These are phyloP conservation scores for Steinernema khuongi DNA, from an alignment of 1,140 invertebrate species.

Conservation along the genomic window DNA sequence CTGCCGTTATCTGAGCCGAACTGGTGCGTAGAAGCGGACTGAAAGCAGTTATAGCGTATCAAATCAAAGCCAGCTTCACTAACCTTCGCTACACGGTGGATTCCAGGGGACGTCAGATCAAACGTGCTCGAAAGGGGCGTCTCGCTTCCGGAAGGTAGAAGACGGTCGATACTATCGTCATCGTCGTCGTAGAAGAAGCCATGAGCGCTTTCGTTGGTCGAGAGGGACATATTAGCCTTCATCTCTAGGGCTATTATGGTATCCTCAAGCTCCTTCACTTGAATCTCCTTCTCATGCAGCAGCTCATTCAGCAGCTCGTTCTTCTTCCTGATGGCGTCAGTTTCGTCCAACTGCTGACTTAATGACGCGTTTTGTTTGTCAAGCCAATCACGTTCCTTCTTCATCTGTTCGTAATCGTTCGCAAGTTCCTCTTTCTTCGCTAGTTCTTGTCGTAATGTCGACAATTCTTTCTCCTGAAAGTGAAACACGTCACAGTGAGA, in stretches of 20 bases:
- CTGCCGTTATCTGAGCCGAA: background rate
- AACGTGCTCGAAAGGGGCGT: background rate
- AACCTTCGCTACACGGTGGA: background rate
- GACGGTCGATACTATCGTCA: background rate
- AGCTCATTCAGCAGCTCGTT: background rate
- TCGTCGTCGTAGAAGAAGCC: background rate
- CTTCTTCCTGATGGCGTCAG: background rate
- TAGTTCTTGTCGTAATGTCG: conserved; percentile 1
- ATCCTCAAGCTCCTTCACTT: conserved; percentile 8
- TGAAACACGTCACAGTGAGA: background rate
- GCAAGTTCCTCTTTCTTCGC: background rate
- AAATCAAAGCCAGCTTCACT: background rate
- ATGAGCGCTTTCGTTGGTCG: background rate
- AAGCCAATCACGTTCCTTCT: conserved; percentile 4
- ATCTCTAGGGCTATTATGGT: background rate
- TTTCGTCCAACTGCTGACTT: conserved; percentile 6
- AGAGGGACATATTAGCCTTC: background rate
- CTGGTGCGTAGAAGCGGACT: background rate
- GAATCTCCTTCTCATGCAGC: background rate
- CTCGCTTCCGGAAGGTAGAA: background rate
- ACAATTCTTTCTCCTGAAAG: conserved; percentile 9
- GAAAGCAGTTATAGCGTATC: background rate
- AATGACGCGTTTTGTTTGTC: background rate
- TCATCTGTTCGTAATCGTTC: background rate
- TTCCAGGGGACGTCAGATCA: background rate